A percentile compares a stretch with the other conserved stretches of the same genome.
Evolutionary conservation across 2,113 vertebrate species (phyloP).

Genomic region (Ariopsis seemanni): DNA sequence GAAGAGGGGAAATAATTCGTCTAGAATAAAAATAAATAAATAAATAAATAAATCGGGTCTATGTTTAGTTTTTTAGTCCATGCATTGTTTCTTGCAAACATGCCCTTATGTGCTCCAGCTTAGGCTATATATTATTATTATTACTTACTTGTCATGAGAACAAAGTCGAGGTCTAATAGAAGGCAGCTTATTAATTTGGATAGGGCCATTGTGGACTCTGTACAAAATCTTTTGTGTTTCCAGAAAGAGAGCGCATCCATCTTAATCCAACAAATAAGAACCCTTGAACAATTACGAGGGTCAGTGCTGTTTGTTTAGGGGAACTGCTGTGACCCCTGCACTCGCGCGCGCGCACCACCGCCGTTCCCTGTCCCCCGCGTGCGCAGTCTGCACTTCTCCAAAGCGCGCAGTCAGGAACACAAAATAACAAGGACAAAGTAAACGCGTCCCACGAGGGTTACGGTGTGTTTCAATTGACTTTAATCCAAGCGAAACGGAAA

Average conservation of each 20-base stretch:
- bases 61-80: not conserved
- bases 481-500: constrained; percentile 31
- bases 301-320: constrained; percentile 42
- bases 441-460: constrained; percentile 63
- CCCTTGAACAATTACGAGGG: constrained; percentile 29
- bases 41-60: not conserved
- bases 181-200: constrained; percentile 11
- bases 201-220: not conserved
- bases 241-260: constrained; percentile 25
- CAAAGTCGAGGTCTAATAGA: not conserved
- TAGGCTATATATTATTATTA: not conserved
- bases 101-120: not conserved
- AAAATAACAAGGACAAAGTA: constrained; percentile 60
- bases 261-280: constrained; percentile 37
- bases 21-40: not conserved
- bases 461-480: constrained; percentile 52
- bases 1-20: constrained; percentile 6
- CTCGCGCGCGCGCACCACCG: constrained; percentile 59
- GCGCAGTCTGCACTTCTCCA: constrained; percentile 60
- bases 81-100: not conserved
- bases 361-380: constrained; percentile 53
- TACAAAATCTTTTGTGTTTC: constrained; percentile 22
- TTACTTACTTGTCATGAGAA: not conserved
- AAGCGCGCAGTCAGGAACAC: constrained; percentile 62
- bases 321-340: constrained; percentile 66